Base-by-base conservation (phyloP, 2,113 vertebrate species). In the Pteropus alecto region DNA sequence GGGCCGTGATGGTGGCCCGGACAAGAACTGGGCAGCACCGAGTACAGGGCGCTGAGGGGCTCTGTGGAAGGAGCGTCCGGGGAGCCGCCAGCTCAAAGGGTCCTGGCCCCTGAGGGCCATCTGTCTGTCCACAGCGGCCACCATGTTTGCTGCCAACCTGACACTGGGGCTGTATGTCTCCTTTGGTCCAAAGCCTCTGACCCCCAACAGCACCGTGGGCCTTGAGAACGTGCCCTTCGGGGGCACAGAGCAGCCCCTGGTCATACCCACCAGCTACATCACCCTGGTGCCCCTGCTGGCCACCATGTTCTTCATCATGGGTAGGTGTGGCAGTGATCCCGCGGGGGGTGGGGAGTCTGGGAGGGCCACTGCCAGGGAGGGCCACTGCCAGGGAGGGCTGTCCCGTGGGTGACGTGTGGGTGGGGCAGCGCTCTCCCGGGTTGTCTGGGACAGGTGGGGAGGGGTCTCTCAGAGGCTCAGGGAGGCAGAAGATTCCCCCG, bases 271-370 rank as follows among this genome's bases (percentile, higher is more conserved):
- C 24, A 94, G 93, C 93, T 96, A 97, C 86, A 68, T 98, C 94
- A 98, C 98, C 13, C 97, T 99, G 84, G 98, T 99, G 48, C 99
- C 99, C 2, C 98, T 99, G 88, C 98, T 99, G 94, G 99, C 99
- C 95, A 98, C 99, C 74, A 99, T 99, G 98, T 91, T 99, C 94
- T 99, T 99, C 97, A 99, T 99, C 97, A 99, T 99, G 98, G 99
- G 99, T 99, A 98, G 77, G 99, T 98, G 35, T 41, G 58, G 43
- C 65, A 0, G 46, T 1, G 19, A 13, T 21, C 5, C 63, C 10
- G 0, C 8, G 5, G 10, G 43, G 43, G 12, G 1, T 3, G 5
- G 67, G 12, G 13, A n/a, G 15, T 0, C 46, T 7, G 7, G 33
- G 33, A 22, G 48, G 38, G 38, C 38, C 38, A 38, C 38, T 38